These are phyloP conservation scores for Heterodera schachtii DNA, from an alignment of 1,140 invertebrate genomes.

Conservation along the genomic window DNA sequence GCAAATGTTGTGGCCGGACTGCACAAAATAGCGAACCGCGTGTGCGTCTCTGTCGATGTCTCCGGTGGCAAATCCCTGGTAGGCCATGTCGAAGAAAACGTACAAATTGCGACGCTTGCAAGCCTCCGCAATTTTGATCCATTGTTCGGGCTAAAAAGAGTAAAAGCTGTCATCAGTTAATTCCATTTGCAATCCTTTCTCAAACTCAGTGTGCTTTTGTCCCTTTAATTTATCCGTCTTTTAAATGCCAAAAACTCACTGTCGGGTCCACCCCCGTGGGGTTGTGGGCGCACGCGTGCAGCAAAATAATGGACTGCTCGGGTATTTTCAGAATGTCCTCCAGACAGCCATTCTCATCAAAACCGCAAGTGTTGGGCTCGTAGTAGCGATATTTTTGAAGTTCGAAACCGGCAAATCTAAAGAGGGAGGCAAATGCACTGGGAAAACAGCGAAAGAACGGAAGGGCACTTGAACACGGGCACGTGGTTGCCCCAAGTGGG, in stretches of 20 bases:
- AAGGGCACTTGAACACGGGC: slow-evolving; percentile 80
- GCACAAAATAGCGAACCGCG: slow-evolving; percentile 85
- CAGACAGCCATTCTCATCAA: slow-evolving; percentile 82
- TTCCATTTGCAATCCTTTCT: no score
- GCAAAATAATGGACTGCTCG: slow-evolving; percentile 84
- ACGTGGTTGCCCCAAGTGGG: slow-evolving; percentile 98
- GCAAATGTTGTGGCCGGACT: slow-evolving; percentile 86
- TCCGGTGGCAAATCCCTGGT: slow-evolving; percentile 84
- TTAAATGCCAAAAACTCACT: slow-evolving; percentile 51
- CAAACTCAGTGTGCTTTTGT: no score
- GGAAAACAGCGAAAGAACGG: slow-evolving; percentile 22
- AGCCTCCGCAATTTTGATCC: slow-evolving; percentile 79
- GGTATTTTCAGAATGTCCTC: slow-evolving; percentile 91
- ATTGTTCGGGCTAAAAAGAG: slow-evolving; percentile 77
- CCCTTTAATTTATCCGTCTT: no score
- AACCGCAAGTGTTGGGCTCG: slow-evolving; percentile 89
- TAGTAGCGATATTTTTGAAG: slow-evolving; percentile 93
- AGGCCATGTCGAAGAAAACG: slow-evolving; percentile 99
- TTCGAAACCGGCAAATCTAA: slow-evolving; percentile 77
- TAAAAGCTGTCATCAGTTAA: background rate
- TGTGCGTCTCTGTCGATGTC: slow-evolving; percentile 84
- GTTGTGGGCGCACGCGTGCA: slow-evolving; percentile 99
- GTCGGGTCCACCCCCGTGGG: slow-evolving; percentile 85
- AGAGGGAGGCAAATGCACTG: slow-evolving; percentile 12
- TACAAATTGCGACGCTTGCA: slow-evolving; percentile 79